A percentile compares a stretch with the other conserved stretches of the same genome.
Conservation (phyloP, 1,140 invertebrate genomes). For the Colletes latitarsis region DNA sequence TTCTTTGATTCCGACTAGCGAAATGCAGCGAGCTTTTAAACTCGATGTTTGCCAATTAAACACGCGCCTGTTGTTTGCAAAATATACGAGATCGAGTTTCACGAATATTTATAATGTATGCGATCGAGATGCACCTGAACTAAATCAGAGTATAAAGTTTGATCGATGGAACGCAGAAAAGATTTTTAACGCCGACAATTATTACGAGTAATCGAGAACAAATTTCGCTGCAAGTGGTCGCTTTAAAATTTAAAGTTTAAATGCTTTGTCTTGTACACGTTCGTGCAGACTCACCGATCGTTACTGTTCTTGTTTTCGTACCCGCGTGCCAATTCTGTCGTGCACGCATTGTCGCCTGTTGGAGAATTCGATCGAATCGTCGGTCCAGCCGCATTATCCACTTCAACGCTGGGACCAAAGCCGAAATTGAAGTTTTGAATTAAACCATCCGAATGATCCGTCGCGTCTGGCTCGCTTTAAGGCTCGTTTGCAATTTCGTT, state of each 20-base stretch:
- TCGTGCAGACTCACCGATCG: neutral
- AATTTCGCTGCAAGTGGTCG: no score
- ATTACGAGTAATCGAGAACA: no score
- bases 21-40: neutral
- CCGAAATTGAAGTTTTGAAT: constrained; percentile 77
- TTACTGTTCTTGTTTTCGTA: neutral
- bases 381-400: constrained; percentile 60
- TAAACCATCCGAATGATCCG: constrained; percentile 72
- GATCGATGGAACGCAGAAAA: no score
- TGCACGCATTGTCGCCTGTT: constrained; percentile 20
- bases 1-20: neutral
- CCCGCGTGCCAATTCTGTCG: neutral
- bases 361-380: constrained; percentile 44
- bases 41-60: neutral
- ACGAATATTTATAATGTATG: no score
- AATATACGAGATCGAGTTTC: no score
- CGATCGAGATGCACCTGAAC: no score
- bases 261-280: neutral
- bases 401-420: constrained; percentile 62
- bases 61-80: neutral
- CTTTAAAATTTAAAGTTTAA: neutral
- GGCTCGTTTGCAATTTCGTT: constrained; percentile 60
- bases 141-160: no score
- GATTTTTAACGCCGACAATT: no score
- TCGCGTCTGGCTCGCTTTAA: constrained; percentile 63